Evolutionary conservation across 2,113 vertebrate genomes (phyloP), one percentile per base, ranked within the genome.

Genomic region (Epinephelus fuscoguttatus): DNA sequence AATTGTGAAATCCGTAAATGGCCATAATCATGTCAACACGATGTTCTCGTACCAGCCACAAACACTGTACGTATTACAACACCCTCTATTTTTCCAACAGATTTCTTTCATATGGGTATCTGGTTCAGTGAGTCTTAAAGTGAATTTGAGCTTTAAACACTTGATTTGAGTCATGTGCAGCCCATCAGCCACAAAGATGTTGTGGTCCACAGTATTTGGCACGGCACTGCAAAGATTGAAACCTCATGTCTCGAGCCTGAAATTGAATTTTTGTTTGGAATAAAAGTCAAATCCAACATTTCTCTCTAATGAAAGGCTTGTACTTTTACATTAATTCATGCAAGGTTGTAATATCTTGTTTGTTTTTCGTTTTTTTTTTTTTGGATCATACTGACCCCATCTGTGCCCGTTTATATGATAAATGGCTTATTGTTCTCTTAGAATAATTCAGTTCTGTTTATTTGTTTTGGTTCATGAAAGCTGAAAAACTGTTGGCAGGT

Each of bases 151-250:
- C 80, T 86, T 80, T 69, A 84, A 82, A 82, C 45, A 79, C 64
- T 64, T 93, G 82, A 91, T 91, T 87, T 81, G 90, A 89, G 81
- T 94, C 94, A 90, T 91, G 88, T 78, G 82, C 68, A 57, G 50
- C 53, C 30, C 61, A 84, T 94, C 77, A 90, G 69, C 59, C 68
- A 74, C 85, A 80, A 49, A 82, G 53, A 88, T n/a, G 66, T 61
- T 64, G 61, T 62, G 62, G 55, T 76, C 70, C 67, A 74, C 37
- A 79, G 68, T 42, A 52, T 83, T 77, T 42, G 47, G 62, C 25
- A 66, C 50, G 42, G 49, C 7, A 42, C 61, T 33, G 70, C 69
- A 40, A 70, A 82, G 77, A 92, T 80, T 75, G 78, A 91, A 91
- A 92, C 70, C 80, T 85, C 83, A 81, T 92, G 90, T 62, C 53